Percentiles rank a stretch among this genome's conserved stretches.
Conservation (phyloP, 2,797 vertebrate genomes). For the Gymnoscopelus braueri region DNA sequence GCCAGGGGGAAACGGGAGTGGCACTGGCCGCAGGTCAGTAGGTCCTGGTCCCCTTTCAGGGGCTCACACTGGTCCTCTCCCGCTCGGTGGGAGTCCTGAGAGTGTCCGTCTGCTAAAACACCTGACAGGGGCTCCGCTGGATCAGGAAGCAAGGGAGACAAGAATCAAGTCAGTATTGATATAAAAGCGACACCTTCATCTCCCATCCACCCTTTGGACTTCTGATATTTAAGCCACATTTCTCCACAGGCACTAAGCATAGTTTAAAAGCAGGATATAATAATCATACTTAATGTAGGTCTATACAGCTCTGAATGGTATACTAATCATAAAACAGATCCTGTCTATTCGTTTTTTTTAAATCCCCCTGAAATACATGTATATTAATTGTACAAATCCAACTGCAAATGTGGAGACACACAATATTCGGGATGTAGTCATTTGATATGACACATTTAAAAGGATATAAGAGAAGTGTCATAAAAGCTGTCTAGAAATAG, state of each 20-base stretch:
- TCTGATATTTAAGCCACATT: too few relatives aligned
- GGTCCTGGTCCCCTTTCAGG: slow-evolving; percentile 95
- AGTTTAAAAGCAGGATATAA: too few relatives aligned
- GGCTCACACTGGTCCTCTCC: slow-evolving; percentile 70
- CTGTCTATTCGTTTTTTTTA: too few relatives aligned
- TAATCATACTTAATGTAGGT: too few relatives aligned
- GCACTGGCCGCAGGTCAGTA: slow-evolving; percentile 98
- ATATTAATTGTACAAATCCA: not conserved
- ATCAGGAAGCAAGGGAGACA: slow-evolving; percentile 38
- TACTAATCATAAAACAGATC: too few relatives aligned
- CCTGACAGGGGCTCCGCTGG: slow-evolving; percentile 95
- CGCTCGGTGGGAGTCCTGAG: slow-evolving; percentile 88
- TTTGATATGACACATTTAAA: not conserved
- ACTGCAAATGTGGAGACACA: not conserved
- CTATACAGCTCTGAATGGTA: too few relatives aligned
- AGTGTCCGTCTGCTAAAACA: slow-evolving; percentile 92
- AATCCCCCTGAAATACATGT: not conserved
- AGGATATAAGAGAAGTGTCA: not conserved
- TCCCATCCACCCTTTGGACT: not conserved
- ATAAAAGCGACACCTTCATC: not conserved
- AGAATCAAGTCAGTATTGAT: slow-evolving; percentile 56
- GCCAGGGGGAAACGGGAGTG: slow-evolving; percentile 98
- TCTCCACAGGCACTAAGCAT: too few relatives aligned
- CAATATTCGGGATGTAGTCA: not conserved
- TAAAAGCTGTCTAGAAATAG: not conserved